phyloP scores from a whole-genome alignment of 2,888 invertebrate genomes.

The Ptilodon capucinus region DNA sequence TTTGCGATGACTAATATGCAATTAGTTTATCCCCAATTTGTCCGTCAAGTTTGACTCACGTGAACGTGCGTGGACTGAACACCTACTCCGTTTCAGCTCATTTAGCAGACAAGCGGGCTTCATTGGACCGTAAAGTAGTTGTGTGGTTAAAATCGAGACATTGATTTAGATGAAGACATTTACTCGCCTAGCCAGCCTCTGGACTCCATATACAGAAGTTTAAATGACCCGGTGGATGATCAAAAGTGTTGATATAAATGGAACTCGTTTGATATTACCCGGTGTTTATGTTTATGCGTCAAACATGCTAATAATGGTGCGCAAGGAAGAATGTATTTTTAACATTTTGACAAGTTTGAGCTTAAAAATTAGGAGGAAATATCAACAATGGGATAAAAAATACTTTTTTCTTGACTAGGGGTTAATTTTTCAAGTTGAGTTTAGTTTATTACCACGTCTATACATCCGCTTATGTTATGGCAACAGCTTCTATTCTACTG shows the following conservation, averaged over 20 bases:
- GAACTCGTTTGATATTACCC: neutral
- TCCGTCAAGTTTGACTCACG: neutral
- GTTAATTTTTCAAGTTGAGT: too few species aligned
- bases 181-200: constrained; percentile 13
- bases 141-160: constrained; percentile 55
- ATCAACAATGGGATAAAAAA: too few species aligned
- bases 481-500: too few species aligned
- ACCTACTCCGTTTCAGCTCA: constrained; percentile 53
- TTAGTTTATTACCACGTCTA: too few species aligned
- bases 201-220: constrained; percentile 14
- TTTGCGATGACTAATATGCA: too few species aligned
- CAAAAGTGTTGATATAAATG: constrained; percentile 1
- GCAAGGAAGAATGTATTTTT: neutral
- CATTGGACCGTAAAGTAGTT: constrained; percentile 52
- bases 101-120: constrained; percentile 49
- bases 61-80: constrained; percentile 19
- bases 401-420: too few species aligned
- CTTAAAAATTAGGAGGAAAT: too few species aligned
- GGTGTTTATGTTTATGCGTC: neutral
- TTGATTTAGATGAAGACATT: constrained; percentile 41
- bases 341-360: too few species aligned
- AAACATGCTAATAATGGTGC: neutral
- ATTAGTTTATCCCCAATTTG: neutral
- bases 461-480: too few species aligned
- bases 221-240: neutral